Evolutionary conservation across 2,888 invertebrate species (phyloP), one percentile per base, ranked within the genome.

Genomic region (Priocnemis perturbator): DNA sequence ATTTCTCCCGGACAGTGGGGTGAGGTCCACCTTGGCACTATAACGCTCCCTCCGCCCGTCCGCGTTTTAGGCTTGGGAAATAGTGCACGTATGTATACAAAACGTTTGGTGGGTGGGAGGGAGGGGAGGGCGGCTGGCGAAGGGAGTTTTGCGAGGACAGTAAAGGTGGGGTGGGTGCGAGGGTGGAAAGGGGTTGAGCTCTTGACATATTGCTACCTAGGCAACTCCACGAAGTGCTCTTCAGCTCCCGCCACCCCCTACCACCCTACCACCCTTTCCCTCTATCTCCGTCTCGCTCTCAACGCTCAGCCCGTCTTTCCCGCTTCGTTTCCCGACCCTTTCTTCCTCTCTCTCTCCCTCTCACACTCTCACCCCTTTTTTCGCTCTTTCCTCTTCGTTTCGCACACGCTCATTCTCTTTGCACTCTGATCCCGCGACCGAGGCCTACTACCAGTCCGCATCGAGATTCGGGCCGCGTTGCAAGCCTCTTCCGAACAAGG

Each of bases 151-250:
- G 67, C 57, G 45, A 63, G 61, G 64, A 52, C 37, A 47, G 60
- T 63, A 64, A 69, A 57, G 70, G 20, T 5, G 44, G 44, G 47
- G 45, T 59, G 21, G 44, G 3, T 26, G 69, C 67, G 75, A 70
- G 70, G 64, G 71, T 69, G 78, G 78, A 78, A 80, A 71, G 79
- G 78, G 77, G 81, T 72, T 71, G 72, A 76, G 76, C 86, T 84
- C 87, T 87, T 87, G 86, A 87, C 86, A 87, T 87, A 87, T 87
- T 84, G 87, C 87, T 87, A 85, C 83, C 87, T 84, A 86, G 85
- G 87, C 87, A 86, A 85, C 85, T 87, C 83, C 72, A 77, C 78
- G 71, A 81, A 86, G 85, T 82, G 80, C 85, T 83, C 85, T 86
- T 78, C 78, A 84, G 77, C 75, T 76, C 59, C 55, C 67, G 74